phyloP scores from a whole-genome alignment of 2,888 invertebrate species.

The Onchidella celtica region DNA sequence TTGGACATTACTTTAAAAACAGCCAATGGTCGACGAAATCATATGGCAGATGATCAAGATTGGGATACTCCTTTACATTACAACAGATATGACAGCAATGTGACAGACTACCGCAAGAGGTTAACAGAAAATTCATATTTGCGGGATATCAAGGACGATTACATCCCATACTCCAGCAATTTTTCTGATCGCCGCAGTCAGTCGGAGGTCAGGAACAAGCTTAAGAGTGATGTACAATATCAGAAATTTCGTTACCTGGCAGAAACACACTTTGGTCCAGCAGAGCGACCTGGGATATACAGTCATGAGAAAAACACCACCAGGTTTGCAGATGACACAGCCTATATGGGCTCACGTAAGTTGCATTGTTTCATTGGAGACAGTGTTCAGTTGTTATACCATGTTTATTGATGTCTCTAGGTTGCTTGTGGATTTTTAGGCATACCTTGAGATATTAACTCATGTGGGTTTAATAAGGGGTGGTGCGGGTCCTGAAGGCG shows the following conservation, averaged over 20 bases:
- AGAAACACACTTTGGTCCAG: constrained; percentile 8
- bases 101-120: neutral
- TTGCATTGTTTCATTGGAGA: neutral
- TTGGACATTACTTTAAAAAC: neutral
- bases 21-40: neutral
- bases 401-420: too few species aligned
- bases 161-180: neutral
- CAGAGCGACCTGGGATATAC: neutral
- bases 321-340: constrained; percentile 30
- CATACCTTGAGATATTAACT: too few species aligned
- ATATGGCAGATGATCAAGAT: neutral
- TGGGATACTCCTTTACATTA: neutral
- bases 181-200: neutral
- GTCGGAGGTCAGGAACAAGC: neutral
- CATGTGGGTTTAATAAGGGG: too few species aligned
- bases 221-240: neutral
- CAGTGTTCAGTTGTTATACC: too few species aligned
- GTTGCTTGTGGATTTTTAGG: too few species aligned
- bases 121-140: too few species aligned
- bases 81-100: neutral
- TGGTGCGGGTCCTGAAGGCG: too few species aligned
- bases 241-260: neutral
- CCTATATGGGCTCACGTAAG: neutral
- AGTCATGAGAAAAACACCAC: neutral
- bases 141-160: neutral